phyloP scores from a whole-genome alignment of 2,888 invertebrate species.

The Aphidius colemani region DNA sequence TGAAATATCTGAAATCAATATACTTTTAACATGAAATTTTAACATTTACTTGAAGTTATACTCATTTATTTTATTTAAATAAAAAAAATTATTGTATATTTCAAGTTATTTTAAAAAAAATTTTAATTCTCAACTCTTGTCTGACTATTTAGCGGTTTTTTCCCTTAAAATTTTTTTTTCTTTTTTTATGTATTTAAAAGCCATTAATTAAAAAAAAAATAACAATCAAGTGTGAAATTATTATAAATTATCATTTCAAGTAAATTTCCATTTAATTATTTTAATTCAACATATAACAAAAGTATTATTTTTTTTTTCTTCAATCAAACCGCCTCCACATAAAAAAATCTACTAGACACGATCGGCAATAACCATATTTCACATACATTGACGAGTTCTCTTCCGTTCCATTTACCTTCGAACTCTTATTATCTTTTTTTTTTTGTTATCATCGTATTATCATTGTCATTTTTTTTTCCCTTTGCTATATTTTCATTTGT shows the following conservation, averaged over 20 bases:
- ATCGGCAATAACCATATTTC: slow-evolving; percentile 35
- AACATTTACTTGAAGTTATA: too few species aligned
- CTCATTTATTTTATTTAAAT: too few species aligned
- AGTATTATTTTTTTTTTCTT: neutral
- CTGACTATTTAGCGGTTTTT: too few species aligned
- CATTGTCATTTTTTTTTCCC: neutral
- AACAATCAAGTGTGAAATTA: neutral
- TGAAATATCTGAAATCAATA: too few species aligned
- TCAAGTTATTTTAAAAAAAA: too few species aligned
- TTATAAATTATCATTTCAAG: too few species aligned
- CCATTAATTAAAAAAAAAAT: too few species aligned
- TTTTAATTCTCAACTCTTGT: too few species aligned
- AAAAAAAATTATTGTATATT: too few species aligned
- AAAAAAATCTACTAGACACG: slow-evolving; percentile 30
- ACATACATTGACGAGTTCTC: slow-evolving; percentile 28
- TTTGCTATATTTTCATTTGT: neutral
- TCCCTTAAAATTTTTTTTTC: too few species aligned
- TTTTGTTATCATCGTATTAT: neutral
- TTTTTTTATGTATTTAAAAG: too few species aligned
- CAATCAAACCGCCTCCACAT: slow-evolving; percentile 22
- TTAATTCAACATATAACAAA: neutral
- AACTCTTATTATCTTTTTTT: slow-evolving; percentile 19
- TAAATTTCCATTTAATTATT: neutral
- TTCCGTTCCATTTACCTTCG: slow-evolving; percentile 36
- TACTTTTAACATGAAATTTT: too few species aligned